phyloP scores from a whole-genome alignment of 2,888 invertebrate species.

The Sarcophaga subvicina region DNA sequence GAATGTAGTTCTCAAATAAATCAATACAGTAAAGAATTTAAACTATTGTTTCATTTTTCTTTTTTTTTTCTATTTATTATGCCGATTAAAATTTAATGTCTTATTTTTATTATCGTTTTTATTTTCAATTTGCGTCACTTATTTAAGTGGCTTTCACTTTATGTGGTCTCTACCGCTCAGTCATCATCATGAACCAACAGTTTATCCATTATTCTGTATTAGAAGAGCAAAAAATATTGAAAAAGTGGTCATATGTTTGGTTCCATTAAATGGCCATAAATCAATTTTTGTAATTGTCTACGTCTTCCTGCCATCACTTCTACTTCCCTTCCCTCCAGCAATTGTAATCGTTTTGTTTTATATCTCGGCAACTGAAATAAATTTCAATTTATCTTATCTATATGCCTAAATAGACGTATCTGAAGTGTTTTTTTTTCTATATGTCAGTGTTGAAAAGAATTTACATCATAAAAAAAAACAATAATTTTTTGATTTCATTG shows the following conservation, averaged over 20 bases:
- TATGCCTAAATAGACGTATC: conserved; percentile 8
- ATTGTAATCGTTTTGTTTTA: conserved; percentile 7
- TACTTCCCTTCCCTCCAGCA: neutral
- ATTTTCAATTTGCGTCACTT: neutral
- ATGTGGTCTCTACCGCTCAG: neutral
- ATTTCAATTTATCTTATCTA: conserved; percentile 40
- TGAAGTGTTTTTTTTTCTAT: neutral
- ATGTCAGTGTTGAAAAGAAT: neutral
- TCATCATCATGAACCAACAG: neutral
- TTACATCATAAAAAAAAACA: neutral
- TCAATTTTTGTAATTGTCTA: conserved; percentile 22
- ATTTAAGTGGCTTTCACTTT: conserved; percentile 3
- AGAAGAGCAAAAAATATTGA: neutral
- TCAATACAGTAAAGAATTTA: neutral
- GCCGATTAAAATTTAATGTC: neutral
- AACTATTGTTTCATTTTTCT: too few species aligned
- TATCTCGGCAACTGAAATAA: neutral
- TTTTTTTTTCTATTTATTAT: conserved; percentile 10
- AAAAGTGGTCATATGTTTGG: conserved; percentile 21
- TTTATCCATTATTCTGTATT: neutral
- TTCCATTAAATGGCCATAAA: conserved; percentile 46
- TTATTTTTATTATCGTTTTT: neutral
- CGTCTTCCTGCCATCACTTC: neutral
- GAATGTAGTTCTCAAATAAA: too few species aligned
- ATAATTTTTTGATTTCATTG: neutral